These are phyloP conservation scores for Cercopithecus neglectus DNA, from an alignment of 2,797 vertebrate species.

Conservation along the genomic window DNA sequence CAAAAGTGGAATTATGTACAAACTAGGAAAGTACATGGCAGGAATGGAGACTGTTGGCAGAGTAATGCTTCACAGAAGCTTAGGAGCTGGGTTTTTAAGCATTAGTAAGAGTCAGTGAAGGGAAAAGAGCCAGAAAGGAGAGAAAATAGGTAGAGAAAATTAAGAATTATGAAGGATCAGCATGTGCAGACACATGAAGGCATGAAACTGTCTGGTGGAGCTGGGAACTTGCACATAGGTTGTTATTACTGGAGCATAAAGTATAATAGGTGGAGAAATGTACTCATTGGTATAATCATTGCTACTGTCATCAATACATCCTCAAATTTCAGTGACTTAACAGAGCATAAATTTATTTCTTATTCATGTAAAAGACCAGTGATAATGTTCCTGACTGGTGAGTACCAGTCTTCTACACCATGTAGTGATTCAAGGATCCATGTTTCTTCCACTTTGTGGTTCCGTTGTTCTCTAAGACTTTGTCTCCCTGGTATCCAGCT, in stretches of 20 bases:
- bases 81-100: background rate
- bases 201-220: background rate
- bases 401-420: background rate
- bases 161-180: background rate
- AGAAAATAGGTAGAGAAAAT: background rate
- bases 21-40: background rate
- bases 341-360: background rate
- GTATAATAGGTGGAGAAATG: accelerated
- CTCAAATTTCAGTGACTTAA: background rate
- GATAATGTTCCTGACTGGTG: background rate
- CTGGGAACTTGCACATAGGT: background rate
- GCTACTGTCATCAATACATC: background rate
- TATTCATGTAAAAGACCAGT: background rate
- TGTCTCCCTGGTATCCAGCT: background rate
- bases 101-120: background rate
- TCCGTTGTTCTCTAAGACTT: background rate
- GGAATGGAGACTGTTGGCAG: background rate
- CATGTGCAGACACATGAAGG: background rate
- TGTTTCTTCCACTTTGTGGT: background rate
- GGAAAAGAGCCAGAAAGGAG: background rate
- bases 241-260: background rate
- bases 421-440: background rate
- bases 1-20: background rate
- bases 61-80: background rate
- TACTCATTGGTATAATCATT: background rate